Evolutionary conservation across 2,113 vertebrate genomes (phyloP), one percentile per base, ranked within the genome.

Genomic region (Haplochromis vanheusdeni): DNA sequence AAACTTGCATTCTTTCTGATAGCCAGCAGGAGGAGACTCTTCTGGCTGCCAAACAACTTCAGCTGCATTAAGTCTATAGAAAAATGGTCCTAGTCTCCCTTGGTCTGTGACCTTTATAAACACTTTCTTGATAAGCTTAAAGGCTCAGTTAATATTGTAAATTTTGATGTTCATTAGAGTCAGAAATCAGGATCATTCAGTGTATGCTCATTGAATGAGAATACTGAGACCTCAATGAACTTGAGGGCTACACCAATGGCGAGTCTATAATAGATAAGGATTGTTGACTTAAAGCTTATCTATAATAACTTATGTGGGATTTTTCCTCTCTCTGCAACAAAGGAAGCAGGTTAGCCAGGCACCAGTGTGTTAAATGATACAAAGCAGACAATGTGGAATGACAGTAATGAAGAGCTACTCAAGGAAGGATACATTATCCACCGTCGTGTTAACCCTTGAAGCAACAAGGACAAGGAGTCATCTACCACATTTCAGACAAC

Each of bases 391-490:
- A 40, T 16, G 14, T 52, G 68, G 54, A 51, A 45, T 6, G 68
- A 55, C 55, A 47, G 40, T 28, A 80, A 84, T 82, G 73, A 87
- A 77, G 79, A 87, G 37, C 31, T 70, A 90, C 86, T 89, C 31
- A 56, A 52, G 54, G 84, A 93, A 11, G 37, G 49, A 91, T 80
- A 79, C 81, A 56, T 89, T 77, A 87, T 91, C 85, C 45, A 19
- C 80, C 10, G 5, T 13, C 2, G 28, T 84, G 83, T 81, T 52
- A 37, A 23, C 68, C 60, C 81, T 52, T 7, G 0, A 73, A 79
- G 52, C 60, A 84, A 23, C 49, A 11, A 52, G 85, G 85, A 73
- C 49, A 80, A 84, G 80, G 70, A 79, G 56, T 91, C 83, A 62
- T 81, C 81, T 14, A 73, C 62, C 60, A 84, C 26, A 35, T 65